Evolutionary conservation across 92 coral and sea anemone genomes (phyloP).

Genomic region (Scolanthus callimorphus): DNA sequence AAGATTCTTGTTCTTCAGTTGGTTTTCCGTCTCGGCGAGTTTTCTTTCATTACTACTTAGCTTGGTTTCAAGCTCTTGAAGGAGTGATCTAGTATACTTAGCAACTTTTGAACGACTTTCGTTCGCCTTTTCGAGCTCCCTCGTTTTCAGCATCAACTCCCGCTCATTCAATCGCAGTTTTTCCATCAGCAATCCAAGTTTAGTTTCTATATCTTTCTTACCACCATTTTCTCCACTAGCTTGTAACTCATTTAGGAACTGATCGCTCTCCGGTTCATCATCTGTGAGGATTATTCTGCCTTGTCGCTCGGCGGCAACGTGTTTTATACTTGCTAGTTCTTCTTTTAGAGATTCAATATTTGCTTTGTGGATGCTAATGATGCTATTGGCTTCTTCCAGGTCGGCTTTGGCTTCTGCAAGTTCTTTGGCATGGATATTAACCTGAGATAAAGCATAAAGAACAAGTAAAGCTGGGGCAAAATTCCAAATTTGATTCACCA

Average conservation of each 20-base stretch:
- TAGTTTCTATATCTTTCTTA: conserved; percentile 51
- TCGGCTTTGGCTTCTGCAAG: conserved; percentile 84
- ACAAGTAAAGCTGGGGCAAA: too few species aligned
- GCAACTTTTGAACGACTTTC: conserved; percentile 99
- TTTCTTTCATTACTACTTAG: conserved; percentile 78
- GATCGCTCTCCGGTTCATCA: conserved; percentile 72
- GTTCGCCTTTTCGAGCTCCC: conserved; percentile 95
- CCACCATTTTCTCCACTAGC: conserved; percentile 49
- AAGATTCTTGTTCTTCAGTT: conserved; percentile 63
- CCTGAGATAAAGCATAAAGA: too few species aligned
- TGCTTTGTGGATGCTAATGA: conserved; percentile 89
- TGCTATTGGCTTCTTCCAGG: conserved; percentile 82
- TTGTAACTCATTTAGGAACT: conserved; percentile 18
- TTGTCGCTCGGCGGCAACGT: conserved; percentile 32
- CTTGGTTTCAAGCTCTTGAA: conserved; percentile 88
- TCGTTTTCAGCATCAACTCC: conserved; percentile 73
- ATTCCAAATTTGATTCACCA: too few species aligned
- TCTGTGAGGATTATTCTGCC: conserved; percentile 60
- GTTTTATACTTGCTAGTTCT: conserved; percentile 56
- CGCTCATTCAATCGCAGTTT: conserved; percentile 79
- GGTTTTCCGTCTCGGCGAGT: conserved; percentile 73
- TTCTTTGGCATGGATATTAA: conserved; percentile 64
- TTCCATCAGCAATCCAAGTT: conserved; percentile 59
- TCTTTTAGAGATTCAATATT: conserved; percentile 68
- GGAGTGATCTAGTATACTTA: conserved; percentile 87